Conservation (phyloP, 2,113 vertebrate genomes). For the Apus apus region DNA sequence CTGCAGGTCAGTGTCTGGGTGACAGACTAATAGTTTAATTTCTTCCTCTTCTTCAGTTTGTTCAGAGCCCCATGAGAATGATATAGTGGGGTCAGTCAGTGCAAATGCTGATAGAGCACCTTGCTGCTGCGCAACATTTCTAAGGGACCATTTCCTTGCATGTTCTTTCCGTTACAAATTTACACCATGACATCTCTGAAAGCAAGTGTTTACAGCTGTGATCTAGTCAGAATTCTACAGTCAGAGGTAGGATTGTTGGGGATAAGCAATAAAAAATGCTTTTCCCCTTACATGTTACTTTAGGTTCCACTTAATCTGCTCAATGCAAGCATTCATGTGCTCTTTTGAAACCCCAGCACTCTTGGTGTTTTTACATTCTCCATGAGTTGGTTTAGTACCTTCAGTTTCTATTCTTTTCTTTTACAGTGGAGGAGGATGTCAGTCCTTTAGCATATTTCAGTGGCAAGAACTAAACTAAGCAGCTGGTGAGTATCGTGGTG, state of each 20-base stretch:
- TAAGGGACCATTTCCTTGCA: neutral
- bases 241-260: neutral
- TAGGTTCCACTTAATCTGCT: neutral
- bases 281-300: neutral
- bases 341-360: neutral
- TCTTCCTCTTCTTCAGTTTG: neutral
- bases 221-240: neutral
- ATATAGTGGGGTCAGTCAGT: neutral
- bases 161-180: neutral
- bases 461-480: neutral
- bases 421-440: neutral
- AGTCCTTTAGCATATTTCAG: neutral
- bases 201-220: neutral
- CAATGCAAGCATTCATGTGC: neutral
- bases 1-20: neutral
- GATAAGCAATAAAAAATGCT: neutral
- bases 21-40: neutral
- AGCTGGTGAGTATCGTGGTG: neutral
- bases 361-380: neutral
- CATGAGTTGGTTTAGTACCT: neutral
- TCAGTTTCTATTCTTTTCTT: neutral
- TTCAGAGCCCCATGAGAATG: neutral
- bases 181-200: neutral
- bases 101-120: neutral
- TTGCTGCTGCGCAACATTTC: neutral